Evolutionary conservation across 2,888 invertebrate genomes (phyloP).

Genomic region (Plebejus argus): DNA sequence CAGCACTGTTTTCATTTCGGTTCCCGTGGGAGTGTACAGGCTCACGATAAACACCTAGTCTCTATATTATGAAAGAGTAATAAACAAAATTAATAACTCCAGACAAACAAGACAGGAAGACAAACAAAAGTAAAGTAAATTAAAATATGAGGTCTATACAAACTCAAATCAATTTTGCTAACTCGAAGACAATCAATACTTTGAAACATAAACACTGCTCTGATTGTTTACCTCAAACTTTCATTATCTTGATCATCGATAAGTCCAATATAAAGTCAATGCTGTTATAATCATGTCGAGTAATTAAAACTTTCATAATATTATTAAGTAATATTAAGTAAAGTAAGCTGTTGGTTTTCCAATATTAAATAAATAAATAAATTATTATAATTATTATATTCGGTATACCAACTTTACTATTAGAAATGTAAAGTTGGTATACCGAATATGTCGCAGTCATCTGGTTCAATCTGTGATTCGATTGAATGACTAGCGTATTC

Average conservation of each 20-base stretch:
- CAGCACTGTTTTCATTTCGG: not conserved
- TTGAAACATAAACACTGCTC: conserved; percentile 23
- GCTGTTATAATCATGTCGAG: not conserved
- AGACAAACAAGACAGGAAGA: conserved; percentile 6
- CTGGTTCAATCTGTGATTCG: no score
- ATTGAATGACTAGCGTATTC: no score
- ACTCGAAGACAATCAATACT: conserved; percentile 22
- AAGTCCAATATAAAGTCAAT: conserved; percentile 3
- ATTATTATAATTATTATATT: no score
- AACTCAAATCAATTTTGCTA: conserved; percentile 14
- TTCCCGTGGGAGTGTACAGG: not conserved
- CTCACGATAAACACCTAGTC: not conserved
- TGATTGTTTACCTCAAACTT: conserved; percentile 22
- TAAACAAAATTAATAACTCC: conserved; percentile 15
- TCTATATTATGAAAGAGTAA: not conserved
- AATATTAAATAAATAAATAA: no score
- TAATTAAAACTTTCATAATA: not conserved
- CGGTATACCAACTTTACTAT: no score
- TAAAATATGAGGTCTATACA: conserved; percentile 13
- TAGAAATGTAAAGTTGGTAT: no score
- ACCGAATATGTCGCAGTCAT: no score
- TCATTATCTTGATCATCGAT: conserved; percentile 13
- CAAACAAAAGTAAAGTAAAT: conserved; percentile 22
- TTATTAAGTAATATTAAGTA: no score
- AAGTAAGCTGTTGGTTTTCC: no score